A percentile compares a stretch with the other conserved stretches of the same genome.
Conservation (phyloP, 2,797 vertebrate species). For the Phyllotis vaccarum region DNA sequence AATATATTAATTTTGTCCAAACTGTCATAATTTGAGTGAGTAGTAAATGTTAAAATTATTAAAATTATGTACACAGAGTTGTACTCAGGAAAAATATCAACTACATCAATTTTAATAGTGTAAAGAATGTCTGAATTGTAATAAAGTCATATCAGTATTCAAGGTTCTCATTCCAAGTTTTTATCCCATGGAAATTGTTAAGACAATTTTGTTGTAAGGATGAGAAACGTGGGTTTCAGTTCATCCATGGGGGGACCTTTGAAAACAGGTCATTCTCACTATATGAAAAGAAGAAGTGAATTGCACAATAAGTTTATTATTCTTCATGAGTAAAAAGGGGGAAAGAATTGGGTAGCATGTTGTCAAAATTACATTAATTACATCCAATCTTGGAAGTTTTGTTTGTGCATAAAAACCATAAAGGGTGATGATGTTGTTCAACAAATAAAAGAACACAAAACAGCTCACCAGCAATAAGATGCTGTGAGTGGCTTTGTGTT, state of each 20-base stretch:
- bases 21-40: neutral
- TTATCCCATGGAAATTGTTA: neutral
- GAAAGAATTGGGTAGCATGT: neutral
- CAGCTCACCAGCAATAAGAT: neutral
- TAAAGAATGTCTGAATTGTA: neutral
- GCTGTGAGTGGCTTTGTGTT: conserved; percentile 2
- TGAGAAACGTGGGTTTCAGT: fast-evolving
- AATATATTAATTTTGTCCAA: neutral
- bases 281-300: neutral
- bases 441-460: neutral
- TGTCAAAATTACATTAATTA: neutral
- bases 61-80: too few species aligned
- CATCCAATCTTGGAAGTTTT: neutral
- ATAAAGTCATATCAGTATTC: neutral
- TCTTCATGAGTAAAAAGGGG: conserved; percentile 27
- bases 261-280: neutral
- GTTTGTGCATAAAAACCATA: neutral
- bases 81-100: neutral
- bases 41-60: neutral
- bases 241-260: neutral
- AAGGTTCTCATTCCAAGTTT: neutral
- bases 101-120: neutral
- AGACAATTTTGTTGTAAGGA: neutral
- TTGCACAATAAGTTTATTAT: neutral
- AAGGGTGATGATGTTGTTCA: neutral